Percentiles rank a stretch among this genome's conserved stretches.
These are phyloP conservation scores for Atta texana DNA, from an alignment of 1,140 invertebrate genomes.

Conservation along the genomic window DNA sequence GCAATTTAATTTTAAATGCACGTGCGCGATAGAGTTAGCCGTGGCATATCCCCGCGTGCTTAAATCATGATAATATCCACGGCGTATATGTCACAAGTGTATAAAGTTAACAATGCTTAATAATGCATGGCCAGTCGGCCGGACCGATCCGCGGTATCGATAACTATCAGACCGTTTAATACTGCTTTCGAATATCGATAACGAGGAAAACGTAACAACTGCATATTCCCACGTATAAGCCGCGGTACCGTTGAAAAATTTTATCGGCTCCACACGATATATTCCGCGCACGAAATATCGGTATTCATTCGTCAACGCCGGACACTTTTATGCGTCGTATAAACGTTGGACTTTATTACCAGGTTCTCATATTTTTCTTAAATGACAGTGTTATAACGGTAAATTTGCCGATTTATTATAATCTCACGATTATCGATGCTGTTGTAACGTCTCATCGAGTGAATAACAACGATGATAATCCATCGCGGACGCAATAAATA, in stretches of 20 bases:
- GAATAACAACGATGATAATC: constrained; percentile 47
- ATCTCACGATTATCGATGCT: constrained; percentile 34
- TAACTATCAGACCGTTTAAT: constrained; percentile 72
- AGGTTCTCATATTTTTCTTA: neutral
- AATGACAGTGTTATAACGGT: constrained; percentile 67
- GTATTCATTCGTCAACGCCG: constrained; percentile 27
- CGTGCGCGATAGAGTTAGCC: constrained; percentile 48
- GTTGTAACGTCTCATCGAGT: constrained; percentile 17
- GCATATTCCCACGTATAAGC: constrained; percentile 67
- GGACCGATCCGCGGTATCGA: constrained; percentile 65
- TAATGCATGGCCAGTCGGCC: constrained; percentile 58
- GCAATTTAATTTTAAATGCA: constrained; percentile 62
- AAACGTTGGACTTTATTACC: constrained; percentile 28
- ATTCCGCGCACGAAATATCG: constrained; percentile 60
- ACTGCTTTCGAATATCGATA: constrained; percentile 72
- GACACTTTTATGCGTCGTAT: constrained; percentile 35
- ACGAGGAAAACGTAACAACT: constrained; percentile 71
- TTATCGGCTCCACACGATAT: constrained; percentile 55
- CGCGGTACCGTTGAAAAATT: constrained; percentile 24
- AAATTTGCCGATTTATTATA: constrained; percentile 45
- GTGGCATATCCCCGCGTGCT: constrained; percentile 60
- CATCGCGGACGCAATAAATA: constrained; percentile 48
- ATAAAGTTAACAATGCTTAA: constrained; percentile 75
- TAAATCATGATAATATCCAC: constrained; percentile 72
- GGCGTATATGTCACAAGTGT: constrained; percentile 69